phyloP scores from a whole-genome alignment of 2,888 invertebrate species.

The Eupithecia pulchellata region DNA sequence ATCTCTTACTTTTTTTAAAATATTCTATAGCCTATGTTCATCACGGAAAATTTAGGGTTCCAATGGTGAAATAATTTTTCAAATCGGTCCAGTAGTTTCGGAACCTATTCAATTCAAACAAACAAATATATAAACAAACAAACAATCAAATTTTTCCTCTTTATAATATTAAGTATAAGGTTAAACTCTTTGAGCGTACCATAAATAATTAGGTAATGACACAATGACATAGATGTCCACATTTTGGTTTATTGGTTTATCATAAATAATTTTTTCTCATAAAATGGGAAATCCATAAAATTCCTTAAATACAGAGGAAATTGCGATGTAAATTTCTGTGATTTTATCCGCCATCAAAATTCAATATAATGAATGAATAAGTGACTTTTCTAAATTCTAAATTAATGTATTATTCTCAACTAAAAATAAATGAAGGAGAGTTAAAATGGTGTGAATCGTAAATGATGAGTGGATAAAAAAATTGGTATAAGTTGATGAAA shows the following conservation, averaged over 20 bases:
- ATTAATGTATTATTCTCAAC: background rate
- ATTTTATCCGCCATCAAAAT: background rate
- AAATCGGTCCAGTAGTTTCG: too few species aligned
- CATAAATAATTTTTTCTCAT: background rate
- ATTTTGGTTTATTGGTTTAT: background rate
- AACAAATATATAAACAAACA: too few species aligned
- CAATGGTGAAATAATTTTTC: too few species aligned
- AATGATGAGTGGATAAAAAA: background rate
- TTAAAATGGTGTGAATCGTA: background rate
- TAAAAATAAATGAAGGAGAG: background rate
- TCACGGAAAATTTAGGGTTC: too few species aligned
- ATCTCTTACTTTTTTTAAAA: too few species aligned
- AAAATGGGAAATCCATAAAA: background rate
- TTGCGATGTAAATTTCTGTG: slow-evolving; percentile 1
- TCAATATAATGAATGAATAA: background rate
- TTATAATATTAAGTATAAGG: too few species aligned
- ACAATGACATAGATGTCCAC: background rate
- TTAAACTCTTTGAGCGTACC: background rate
- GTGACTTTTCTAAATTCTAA: background rate
- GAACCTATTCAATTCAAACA: too few species aligned
- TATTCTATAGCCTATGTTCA: too few species aligned
- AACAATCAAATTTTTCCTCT: too few species aligned
- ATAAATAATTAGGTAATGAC: background rate
- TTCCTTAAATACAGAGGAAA: background rate
- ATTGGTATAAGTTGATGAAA: slow-evolving; percentile 1